Percentiles rank a stretch among this genome's conserved stretches.
These are phyloP conservation scores for Pecten maximus DNA, from an alignment of 2,888 invertebrate species.

Conservation along the genomic window DNA sequence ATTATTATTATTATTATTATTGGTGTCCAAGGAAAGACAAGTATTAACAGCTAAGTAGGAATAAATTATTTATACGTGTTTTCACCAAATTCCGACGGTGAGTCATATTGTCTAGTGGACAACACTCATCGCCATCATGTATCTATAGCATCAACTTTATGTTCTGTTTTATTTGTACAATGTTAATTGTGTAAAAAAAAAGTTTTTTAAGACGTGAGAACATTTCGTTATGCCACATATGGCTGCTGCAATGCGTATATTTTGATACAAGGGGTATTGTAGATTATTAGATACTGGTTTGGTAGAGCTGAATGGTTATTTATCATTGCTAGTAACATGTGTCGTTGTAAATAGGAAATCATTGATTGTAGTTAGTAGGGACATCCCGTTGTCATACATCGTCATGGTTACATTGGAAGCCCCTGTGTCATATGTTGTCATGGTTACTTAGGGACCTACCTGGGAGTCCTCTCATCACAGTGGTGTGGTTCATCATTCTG, in stretches of 20 bases:
- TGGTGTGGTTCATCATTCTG: constrained; percentile 29
- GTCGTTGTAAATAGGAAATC: background rate
- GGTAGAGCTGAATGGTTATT: constrained; percentile 16
- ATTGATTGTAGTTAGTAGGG: background rate
- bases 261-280: constrained; percentile 27
- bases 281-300: background rate
- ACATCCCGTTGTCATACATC: constrained; percentile 5
- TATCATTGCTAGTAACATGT: background rate
- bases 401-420: background rate
- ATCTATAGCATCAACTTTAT: constrained; percentile 10
- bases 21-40: constrained; percentile 33
- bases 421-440: background rate
- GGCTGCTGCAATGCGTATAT: constrained; percentile 35
- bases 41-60: constrained; percentile 9
- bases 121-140: background rate
- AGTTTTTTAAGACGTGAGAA: constrained; percentile 27
- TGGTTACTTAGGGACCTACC: background rate
- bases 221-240: constrained; percentile 14
- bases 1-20: constrained; percentile 17
- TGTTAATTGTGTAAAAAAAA: constrained; percentile 26
- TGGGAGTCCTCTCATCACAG: background rate
- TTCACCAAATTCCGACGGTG: constrained; percentile 2
- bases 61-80: constrained; percentile 16
- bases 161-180: constrained; percentile 23
- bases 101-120: background rate